Evolutionary conservation across 2,888 invertebrate genomes (phyloP), one percentile per base, ranked within the genome.

Genomic region (Eupithecia subumbrata): DNA sequence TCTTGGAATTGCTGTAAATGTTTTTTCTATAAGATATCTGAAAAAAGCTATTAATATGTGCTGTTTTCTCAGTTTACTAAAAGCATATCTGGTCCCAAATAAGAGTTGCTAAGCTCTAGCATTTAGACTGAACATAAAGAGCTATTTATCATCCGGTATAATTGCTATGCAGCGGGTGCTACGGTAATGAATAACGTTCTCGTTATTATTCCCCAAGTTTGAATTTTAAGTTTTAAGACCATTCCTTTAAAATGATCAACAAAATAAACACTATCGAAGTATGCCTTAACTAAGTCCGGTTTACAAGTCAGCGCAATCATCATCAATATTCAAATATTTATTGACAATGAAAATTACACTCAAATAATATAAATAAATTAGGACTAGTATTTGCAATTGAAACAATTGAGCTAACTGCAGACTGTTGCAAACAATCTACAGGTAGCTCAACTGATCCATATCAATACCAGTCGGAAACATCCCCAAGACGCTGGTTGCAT

Each of bases 161-260:
- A 73, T 73, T 73, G 37, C 63, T 69, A 73, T 73, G 73, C 73
- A 69, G 63, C 69, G 45, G 22, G 43, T 43, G 63, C 48, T 73
- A 63, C 73, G 48, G 48, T 64, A 63, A 73, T 69, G 63, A 63
- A 64, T 64, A 73, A 63, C 25, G 37, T 64, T 48, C 37, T 69
- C 48, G 73, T 73, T 73, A 64, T 45, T 63, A 64, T 71, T 64
- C 63, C 43, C 25, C 25, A 70, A 22, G 56, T 70, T 30, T 22
- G 37, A 60, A 56, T 37, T 70, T 34, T n/a, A 56, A 40, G 40
- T 34, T 56, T 64, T 64, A 22, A 25, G 60, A 60, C 60, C 34
- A 34, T 34, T 34, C 30, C 64, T 64, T 64, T 34, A 64, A 16
- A 34, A 9, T 64, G 5, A 16, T 63, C 0, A 16, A 63, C 63